Conservation (phyloP, 2,888 invertebrate species). For the Drosophila kuntzei region DNA sequence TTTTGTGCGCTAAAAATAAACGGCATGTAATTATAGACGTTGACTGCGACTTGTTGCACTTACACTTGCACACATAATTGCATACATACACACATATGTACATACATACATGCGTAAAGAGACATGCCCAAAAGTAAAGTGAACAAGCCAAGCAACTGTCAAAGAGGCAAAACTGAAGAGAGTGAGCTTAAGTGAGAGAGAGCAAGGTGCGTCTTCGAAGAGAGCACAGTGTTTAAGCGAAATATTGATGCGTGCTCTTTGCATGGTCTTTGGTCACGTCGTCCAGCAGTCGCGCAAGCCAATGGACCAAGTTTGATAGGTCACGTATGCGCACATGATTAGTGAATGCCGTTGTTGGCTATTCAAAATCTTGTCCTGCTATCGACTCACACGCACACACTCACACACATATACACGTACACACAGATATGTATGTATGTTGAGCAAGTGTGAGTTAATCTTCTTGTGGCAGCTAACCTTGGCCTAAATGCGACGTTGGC, state of each 20-base stretch:
- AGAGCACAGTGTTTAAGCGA: constrained; percentile 29
- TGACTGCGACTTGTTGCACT: constrained; percentile 72
- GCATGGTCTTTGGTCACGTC: constrained; percentile 69
- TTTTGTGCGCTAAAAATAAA: constrained; percentile 68
- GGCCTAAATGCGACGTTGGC: constrained; percentile 58
- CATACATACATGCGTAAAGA: constrained; percentile 10
- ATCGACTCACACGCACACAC: constrained; percentile 31
- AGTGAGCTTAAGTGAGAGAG: constrained; percentile 7
- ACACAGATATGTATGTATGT: neutral
- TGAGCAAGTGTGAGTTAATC: constrained; percentile 46
- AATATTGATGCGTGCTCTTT: constrained; percentile 18
- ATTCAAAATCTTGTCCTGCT: constrained; percentile 69
- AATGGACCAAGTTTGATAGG: constrained; percentile 57
- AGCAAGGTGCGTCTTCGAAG: constrained; percentile 40
- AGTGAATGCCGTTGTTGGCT: constrained; percentile 33
- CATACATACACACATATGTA: neutral
- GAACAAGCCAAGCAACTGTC: constrained; percentile 27
- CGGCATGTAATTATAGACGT: constrained; percentile 62
- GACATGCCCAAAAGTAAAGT: constrained; percentile 40
- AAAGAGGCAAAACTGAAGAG: constrained; percentile 21
- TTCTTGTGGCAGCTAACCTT: constrained; percentile 65
- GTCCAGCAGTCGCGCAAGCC: constrained; percentile 34
- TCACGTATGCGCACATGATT: constrained; percentile 72
- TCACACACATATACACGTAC: neutral
- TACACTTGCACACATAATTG: constrained; percentile 42